Percentiles rank a stretch among this genome's conserved stretches.
phyloP scores from a whole-genome alignment of 37 sponge, comb jelly and placozoan species.

The Hormiphora californensis region DNA sequence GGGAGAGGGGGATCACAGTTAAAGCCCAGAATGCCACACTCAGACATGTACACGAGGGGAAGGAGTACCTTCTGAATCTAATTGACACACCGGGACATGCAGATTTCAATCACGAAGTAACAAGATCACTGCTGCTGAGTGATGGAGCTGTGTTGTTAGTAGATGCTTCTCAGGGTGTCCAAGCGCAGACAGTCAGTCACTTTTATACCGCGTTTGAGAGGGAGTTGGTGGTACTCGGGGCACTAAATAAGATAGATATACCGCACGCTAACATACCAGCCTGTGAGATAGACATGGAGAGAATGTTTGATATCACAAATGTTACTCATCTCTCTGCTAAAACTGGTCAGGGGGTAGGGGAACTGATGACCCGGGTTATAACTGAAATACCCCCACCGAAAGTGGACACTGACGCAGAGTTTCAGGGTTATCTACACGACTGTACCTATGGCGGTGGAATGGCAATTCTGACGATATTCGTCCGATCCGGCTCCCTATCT shows the following conservation, averaged over 20 bases:
- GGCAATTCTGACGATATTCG: not conserved
- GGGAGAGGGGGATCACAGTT: constrained; percentile 93
- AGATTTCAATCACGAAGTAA: constrained; percentile 94
- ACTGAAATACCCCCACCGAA: constrained; percentile 50
- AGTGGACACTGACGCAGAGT: not conserved
- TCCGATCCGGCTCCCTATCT: not conserved
- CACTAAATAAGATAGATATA: constrained; percentile 73
- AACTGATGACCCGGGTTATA: constrained; percentile 64
- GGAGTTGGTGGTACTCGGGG: constrained; percentile 74
- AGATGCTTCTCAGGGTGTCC: constrained; percentile 87
- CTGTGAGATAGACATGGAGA: not conserved
- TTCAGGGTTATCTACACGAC: not conserved
- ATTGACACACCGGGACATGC: constrained; percentile 99
- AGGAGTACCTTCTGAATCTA: constrained; percentile 77
- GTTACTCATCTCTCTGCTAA: constrained; percentile 71
- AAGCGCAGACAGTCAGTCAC: constrained; percentile 94
- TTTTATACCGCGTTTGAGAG: constrained; percentile 70
- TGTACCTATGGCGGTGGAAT: not conserved
- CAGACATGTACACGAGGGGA: not conserved
- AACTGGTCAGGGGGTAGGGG: constrained; percentile 65
- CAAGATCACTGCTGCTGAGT: constrained; percentile 82
- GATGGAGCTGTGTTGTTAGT: constrained; percentile 86
- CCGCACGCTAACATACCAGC: not conserved
- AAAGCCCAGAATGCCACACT: constrained; percentile 71
- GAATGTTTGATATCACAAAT: not conserved